phyloP scores from a whole-genome alignment of 2,888 invertebrate species.

The Drosophila yooni region DNA sequence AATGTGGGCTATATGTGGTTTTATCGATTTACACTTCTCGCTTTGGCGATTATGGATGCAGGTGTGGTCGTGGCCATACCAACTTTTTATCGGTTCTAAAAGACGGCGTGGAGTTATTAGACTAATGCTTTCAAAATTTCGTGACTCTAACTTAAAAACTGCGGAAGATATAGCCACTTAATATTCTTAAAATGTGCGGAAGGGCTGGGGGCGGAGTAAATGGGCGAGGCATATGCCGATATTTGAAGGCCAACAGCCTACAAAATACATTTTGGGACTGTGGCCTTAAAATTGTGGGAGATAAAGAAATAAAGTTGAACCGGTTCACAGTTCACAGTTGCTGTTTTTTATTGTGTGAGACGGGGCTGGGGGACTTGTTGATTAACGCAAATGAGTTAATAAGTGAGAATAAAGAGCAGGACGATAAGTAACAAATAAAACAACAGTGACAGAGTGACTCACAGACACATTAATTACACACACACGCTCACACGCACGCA shows the following conservation, averaged over 20 bases:
- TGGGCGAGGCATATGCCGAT: too few relatives aligned
- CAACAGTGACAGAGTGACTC: constrained; percentile 35
- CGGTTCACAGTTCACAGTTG: neutral
- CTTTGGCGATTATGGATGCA: neutral
- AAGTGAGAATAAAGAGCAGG: constrained; percentile 47
- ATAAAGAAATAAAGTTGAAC: too few relatives aligned
- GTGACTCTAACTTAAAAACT: too few relatives aligned
- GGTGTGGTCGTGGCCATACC: neutral
- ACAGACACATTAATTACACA: constrained; percentile 70
- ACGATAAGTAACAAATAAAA: constrained; percentile 12
- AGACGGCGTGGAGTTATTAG: too few relatives aligned
- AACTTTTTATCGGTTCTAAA: too few relatives aligned
- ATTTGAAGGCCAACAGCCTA: too few relatives aligned
- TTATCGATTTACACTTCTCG: neutral
- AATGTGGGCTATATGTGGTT: neutral
- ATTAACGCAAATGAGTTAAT: constrained; percentile 74
- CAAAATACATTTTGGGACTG: too few relatives aligned
- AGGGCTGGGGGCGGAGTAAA: too few relatives aligned
- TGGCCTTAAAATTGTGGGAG: too few relatives aligned
- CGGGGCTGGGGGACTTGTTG: constrained; percentile 53
- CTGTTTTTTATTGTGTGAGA: neutral
- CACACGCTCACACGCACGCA: constrained; percentile 19
- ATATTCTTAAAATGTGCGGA: too few relatives aligned
- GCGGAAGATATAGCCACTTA: too few relatives aligned
- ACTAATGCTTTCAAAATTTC: too few relatives aligned